Evolutionary conservation across 2,797 vertebrate species (phyloP).

Genomic region (Prunella strophiata): DNA sequence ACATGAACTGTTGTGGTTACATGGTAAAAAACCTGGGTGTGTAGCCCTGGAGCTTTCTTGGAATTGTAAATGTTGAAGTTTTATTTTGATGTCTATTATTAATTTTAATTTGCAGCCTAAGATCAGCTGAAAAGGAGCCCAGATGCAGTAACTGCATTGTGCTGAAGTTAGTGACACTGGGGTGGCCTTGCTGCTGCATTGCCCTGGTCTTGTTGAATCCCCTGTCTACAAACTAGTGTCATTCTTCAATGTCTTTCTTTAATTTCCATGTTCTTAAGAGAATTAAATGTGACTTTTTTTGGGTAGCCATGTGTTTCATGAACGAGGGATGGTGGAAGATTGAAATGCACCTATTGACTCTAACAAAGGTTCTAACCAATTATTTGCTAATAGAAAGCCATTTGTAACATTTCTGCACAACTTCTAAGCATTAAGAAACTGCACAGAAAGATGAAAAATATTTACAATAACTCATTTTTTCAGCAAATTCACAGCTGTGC

Average conservation of each 20-base stretch:
- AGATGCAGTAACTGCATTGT: neutral
- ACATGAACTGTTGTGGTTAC: neutral
- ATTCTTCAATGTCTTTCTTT: neutral
- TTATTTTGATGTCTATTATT: neutral
- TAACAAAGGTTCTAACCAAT: neutral
- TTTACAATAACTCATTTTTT: neutral
- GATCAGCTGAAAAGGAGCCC: neutral
- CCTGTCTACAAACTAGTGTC: neutral
- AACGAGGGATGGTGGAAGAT: neutral
- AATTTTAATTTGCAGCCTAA: neutral
- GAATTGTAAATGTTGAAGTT: neutral
- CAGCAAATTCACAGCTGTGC: too few relatives aligned
- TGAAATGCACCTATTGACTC: rapidly evolving
- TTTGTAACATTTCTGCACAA: neutral
- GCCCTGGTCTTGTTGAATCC: neutral
- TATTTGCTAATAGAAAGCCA: neutral
- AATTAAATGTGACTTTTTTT: neutral
- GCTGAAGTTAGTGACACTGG: neutral
- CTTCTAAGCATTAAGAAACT: neutral
- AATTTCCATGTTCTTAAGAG: neutral
- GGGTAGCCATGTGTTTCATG: neutral
- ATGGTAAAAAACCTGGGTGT: neutral
- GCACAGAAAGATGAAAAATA: neutral
- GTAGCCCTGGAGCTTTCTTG: neutral
- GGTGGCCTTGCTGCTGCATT: rapidly evolving